These are phyloP conservation scores for Meda fulgida DNA, from an alignment of 2,797 vertebrate species.

Conservation along the genomic window DNA sequence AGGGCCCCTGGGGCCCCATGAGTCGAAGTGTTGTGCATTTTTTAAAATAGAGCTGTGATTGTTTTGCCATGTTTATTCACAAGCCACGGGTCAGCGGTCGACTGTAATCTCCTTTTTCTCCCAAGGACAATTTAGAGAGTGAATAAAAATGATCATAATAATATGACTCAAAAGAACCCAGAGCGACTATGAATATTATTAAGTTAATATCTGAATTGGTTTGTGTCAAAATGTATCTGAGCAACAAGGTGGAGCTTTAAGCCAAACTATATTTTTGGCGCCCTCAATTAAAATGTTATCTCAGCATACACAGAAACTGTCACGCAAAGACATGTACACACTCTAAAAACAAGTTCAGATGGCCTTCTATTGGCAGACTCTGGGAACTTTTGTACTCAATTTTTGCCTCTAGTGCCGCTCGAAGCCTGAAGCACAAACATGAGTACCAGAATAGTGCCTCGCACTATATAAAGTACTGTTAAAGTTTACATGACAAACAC, in stretches of 20 bases:
- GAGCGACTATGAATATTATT: conserved; percentile 82
- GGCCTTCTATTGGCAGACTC: conserved; percentile 38
- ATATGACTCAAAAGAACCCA: conserved; percentile 72
- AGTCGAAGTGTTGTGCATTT: conserved; percentile 68
- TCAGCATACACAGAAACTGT: conserved; percentile 48
- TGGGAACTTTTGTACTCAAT: neutral
- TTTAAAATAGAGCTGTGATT: conserved; percentile 77
- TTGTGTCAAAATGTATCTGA: conserved; percentile 71
- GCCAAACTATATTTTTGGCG: conserved; percentile 58
- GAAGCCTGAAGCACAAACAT: conserved; percentile 39
- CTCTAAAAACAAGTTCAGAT: conserved; percentile 36
- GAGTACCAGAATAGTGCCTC: conserved; percentile 42
- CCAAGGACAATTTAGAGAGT: conserved; percentile 83
- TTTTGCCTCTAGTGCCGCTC: conserved; percentile 47
- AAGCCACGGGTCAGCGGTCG: conserved; percentile 76
- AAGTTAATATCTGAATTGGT: conserved; percentile 72
- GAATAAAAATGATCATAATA: conserved; percentile 85
- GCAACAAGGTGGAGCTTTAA: conserved; percentile 57
- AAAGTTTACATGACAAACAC: conserved; percentile 48
- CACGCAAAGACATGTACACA: conserved; percentile 11
- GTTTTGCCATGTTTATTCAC: conserved; percentile 83
- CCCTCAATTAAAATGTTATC: conserved; percentile 41
- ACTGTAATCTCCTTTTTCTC: conserved; percentile 76
- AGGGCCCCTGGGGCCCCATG: conserved; percentile 58
- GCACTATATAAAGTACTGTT: conserved; percentile 31